phyloP scores from a whole-genome alignment of 2,888 invertebrate species.

The Melanotus villosus region DNA sequence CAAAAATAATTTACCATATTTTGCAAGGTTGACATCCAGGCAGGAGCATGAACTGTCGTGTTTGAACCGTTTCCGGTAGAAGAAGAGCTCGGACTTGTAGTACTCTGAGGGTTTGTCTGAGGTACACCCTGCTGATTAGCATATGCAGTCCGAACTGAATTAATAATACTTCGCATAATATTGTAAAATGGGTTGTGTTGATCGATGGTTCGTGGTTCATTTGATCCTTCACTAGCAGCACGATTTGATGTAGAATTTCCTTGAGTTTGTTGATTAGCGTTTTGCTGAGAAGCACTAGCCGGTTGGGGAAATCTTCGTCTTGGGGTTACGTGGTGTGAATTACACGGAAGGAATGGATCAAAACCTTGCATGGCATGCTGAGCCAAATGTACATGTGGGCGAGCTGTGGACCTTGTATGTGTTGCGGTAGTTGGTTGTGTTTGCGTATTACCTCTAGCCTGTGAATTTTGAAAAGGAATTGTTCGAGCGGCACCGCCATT shows the following conservation, averaged over 20 bases:
- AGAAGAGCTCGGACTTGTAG: background rate
- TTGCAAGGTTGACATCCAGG: conserved; percentile 50
- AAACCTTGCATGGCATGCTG: conserved; percentile 73
- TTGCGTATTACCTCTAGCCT: conserved; percentile 75
- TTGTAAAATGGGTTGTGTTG: conserved; percentile 51
- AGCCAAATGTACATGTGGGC: conserved; percentile 79
- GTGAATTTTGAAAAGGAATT: conserved; percentile 66
- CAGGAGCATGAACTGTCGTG: conserved; percentile 32
- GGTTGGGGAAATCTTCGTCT: conserved; percentile 33
- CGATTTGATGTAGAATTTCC: conserved; percentile 2
- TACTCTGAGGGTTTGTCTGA: conserved; percentile 6
- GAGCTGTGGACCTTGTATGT: conserved; percentile 76
- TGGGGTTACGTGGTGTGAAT: conserved; percentile 76
- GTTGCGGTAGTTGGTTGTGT: conserved; percentile 82
- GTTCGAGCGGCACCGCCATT: conserved; percentile 52
- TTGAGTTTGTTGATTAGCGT: background rate
- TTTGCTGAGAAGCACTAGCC: background rate
- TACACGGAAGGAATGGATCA: conserved; percentile 80
- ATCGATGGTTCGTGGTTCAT: conserved; percentile 20
- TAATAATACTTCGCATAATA: conserved; percentile 57
- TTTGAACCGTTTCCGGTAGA: background rate
- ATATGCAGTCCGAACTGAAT: conserved; percentile 54
- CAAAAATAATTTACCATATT: conserved; percentile 50
- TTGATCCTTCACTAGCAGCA: conserved; percentile 28
- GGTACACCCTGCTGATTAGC: conserved; percentile 26